Base-by-base conservation (phyloP, 2,888 invertebrate genomes). In the Diaprepes abbreviatus region DNA sequence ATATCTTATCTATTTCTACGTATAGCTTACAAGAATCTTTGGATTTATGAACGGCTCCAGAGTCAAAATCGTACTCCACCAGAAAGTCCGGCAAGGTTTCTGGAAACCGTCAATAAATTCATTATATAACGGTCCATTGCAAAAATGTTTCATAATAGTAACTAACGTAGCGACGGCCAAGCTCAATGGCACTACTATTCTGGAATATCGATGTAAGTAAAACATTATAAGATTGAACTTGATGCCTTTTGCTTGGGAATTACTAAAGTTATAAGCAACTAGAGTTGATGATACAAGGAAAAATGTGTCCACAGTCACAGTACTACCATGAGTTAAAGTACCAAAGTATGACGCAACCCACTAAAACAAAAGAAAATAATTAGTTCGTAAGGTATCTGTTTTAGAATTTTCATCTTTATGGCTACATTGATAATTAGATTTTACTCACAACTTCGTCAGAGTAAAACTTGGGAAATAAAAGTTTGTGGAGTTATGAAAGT, bases 251-350 rank as follows among this genome's bases (percentile, higher is more conserved):
- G 78, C 71, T 66, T 79, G 78, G 48, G 77, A 73, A 67, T 81
- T 80, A 5, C 84, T 73, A 57, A 84, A 81, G 2, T 79, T 74
- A 63, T 86, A 86, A 6, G 87, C 85, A 63, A 86, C 85, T 1
- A 90, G 79, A 45, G 89, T 79, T 1, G 89, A 89, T 74, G 88
- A 88, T 74, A 90, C 81, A 35, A 88, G 79, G 76, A 90, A 89
- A 80, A 90, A 90, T 0, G 89, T 88, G 68, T 90, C 90, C 1
- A 90, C 90, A 0, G 87, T 86, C 2, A 89, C 83, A 0, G 88
- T 74, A 74, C 83, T 88, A 79, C 87, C 74, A 80, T 85, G 75
- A 43, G 79, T 73, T n/a, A 76, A 43, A 21, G 75, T 75, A 59
- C 76, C 77, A 19, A 65, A 64, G 54, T 75, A 75, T 5, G 65